A percentile compares a stretch with the other conserved stretches of the same genome.
These are phyloP conservation scores for Tetragonisca angustula DNA, from an alignment of 2,888 invertebrate genomes.

Conservation along the genomic window DNA sequence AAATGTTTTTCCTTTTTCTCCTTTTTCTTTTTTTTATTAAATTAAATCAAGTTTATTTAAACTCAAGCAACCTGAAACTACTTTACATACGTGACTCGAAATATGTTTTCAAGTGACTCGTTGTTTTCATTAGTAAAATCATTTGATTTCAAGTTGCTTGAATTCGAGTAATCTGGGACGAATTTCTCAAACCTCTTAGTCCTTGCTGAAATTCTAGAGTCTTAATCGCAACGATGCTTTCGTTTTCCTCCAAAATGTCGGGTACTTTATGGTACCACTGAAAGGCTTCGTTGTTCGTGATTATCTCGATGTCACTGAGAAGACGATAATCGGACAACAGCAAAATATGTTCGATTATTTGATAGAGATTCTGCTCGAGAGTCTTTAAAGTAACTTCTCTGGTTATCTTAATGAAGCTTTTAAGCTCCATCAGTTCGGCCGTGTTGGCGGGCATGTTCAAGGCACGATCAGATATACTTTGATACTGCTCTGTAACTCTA, in stretches of 20 bases:
- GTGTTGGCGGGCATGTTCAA: constrained; percentile 93
- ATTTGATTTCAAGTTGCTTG: not conserved
- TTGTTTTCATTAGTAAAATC: too few relatives aligned
- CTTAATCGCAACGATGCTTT: constrained; percentile 56
- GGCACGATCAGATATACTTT: constrained; percentile 90
- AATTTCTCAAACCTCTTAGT: constrained; percentile 85
- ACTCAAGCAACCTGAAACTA: too few relatives aligned
- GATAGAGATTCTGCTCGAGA: constrained; percentile 91
- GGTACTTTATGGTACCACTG: constrained; percentile 94
- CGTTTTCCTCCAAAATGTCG: constrained; percentile 88
- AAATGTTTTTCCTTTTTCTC: not conserved
- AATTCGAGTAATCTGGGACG: not conserved
- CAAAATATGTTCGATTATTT: constrained; percentile 89
- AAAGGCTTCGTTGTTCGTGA: constrained; percentile 93
- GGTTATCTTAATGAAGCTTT: constrained; percentile 90
- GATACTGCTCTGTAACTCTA: constrained; percentile 93
- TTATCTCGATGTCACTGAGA: constrained; percentile 93
- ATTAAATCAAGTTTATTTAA: too few relatives aligned
- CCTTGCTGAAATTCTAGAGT: constrained; percentile 88
- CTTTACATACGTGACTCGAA: too few relatives aligned
- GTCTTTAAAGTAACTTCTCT: constrained; percentile 89
- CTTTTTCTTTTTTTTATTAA: too few relatives aligned
- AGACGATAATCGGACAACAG: constrained; percentile 93
- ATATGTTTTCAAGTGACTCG: too few relatives aligned
- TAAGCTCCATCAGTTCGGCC: constrained; percentile 93